Evolutionary conservation across 1,140 invertebrate genomes (phyloP), one percentile per base, ranked within the genome.

Genomic region (Drosophila ananassae): DNA sequence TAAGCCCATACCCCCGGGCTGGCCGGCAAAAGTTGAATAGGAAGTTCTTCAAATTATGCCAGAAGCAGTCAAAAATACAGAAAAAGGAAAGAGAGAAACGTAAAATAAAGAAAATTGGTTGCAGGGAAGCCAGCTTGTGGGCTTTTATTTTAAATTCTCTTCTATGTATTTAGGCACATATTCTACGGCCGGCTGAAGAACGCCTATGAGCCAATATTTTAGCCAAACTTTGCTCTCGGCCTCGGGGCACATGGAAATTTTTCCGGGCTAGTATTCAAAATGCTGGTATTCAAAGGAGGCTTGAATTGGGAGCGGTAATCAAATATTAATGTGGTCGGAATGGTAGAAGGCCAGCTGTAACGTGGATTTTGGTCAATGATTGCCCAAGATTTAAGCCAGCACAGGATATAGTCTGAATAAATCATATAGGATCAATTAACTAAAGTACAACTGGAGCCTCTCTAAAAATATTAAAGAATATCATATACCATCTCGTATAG

Each of bases 1-100:
- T 73, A 51, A 52, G 72, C 71, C 52, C 47, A 37, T 21, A 30
- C 60, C 67, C 64, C 32, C 51, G 44, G 67, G 67, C 66, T 50
- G 66, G 51, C 56, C 51, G 37, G 66, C 21, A 46, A 74, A 74
- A 74, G 72, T 74, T 74, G 72, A 74, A 74, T 74, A 74, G 71
- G 72, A 74, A 74, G 71, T 74, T 64, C 59, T 54, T 64, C 56
- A 74, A 74, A 74, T 74, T 66, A 74, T 74, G 72, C 72, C 72
- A 24, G 47, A 64, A 41, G 71, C 71, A 69, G 60, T 67, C 34
- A 64, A 53, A 63, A 67, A 67, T 34, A 52, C 10, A 41, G 50
- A 34, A 13, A 44, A 46, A 48, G 28, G 13, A 30, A 61, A 6
- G 22, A 32, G 44, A 28, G 53, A 13, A 73, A 53, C 32, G 32